Percentiles rank a stretch among this genome's conserved stretches.
These are phyloP conservation scores for Eupelmus urozonus DNA, from an alignment of 2,888 invertebrate species.

Conservation along the genomic window DNA sequence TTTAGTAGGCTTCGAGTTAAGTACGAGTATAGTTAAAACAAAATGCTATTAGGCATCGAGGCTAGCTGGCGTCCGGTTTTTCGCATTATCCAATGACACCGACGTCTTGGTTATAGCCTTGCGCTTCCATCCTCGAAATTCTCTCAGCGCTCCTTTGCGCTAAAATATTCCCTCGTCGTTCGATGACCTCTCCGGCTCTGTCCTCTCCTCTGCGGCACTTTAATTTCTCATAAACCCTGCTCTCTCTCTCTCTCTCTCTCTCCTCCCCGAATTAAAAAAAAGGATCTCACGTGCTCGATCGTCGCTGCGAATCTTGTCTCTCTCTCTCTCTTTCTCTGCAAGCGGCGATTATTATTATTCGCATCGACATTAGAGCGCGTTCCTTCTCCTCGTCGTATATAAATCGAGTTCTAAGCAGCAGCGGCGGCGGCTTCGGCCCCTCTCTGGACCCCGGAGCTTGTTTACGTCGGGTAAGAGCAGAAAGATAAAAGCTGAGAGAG, in stretches of 20 bases:
- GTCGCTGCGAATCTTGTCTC: not conserved
- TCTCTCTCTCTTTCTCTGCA: not conserved
- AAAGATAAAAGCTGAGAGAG: conserved; percentile 59
- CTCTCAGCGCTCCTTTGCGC: not conserved
- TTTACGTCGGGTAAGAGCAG: conserved; percentile 69
- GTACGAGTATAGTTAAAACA: too few species aligned
- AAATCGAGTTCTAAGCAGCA: conserved; percentile 49
- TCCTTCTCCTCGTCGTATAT: not conserved
- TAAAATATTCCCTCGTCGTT: conserved; percentile 20
- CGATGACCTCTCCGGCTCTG: conserved; percentile 26
- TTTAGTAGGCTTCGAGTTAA: too few species aligned
- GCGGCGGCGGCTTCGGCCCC: conserved; percentile 19
- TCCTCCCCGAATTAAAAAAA: not conserved
- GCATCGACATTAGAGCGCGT: conserved; percentile 33
- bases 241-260: too few species aligned
- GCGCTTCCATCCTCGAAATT: too few species aligned
- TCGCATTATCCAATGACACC: too few species aligned
- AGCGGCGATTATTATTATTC: conserved; percentile 44
- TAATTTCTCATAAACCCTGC: conserved; percentile 40
- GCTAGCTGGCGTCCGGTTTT: too few species aligned
- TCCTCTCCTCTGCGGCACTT: not conserved
- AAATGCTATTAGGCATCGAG: too few species aligned
- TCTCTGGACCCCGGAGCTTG: conserved; percentile 64
- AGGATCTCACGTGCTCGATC: not conserved
- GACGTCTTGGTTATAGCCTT: too few species aligned